phyloP scores from a whole-genome alignment of 1,140 invertebrate genomes.

The Drosophila malerkotliana region DNA sequence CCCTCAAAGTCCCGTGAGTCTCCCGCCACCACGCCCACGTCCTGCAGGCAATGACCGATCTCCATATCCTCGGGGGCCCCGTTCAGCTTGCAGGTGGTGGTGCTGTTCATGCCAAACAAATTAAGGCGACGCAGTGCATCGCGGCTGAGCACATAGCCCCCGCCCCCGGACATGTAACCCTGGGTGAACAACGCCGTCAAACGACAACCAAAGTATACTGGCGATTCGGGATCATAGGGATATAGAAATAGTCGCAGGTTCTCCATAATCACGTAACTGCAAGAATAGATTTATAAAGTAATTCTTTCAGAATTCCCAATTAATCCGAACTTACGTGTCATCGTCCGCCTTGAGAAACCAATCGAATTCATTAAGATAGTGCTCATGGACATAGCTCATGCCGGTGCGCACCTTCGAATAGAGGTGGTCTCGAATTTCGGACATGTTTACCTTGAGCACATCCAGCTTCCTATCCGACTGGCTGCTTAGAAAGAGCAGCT shows the following conservation, averaged over 20 bases:
- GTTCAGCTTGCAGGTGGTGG: slow-evolving; percentile 87
- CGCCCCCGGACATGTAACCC: slow-evolving; percentile 97
- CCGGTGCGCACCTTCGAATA: slow-evolving; percentile 97
- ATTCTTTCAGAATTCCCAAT: neutral
- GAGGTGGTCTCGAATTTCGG: slow-evolving; percentile 93
- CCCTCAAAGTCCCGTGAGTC: slow-evolving; percentile 93
- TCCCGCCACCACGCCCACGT: slow-evolving; percentile 92
- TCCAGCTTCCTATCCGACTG: slow-evolving; percentile 88
- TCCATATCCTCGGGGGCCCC: slow-evolving; percentile 94
- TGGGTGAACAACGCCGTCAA: slow-evolving; percentile 88
- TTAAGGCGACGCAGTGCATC: slow-evolving; percentile 90
- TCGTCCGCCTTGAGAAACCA: slow-evolving; percentile 98
- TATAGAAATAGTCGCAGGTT: slow-evolving; percentile 94
- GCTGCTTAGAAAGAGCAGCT: slow-evolving; percentile 94
- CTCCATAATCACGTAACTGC: slow-evolving; percentile 94
- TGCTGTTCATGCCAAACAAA: slow-evolving; percentile 88
- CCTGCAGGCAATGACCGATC: slow-evolving; percentile 95
- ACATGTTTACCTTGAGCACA: slow-evolving; percentile 88
- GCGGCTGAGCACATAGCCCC: slow-evolving; percentile 94
- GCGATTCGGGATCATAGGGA: slow-evolving; percentile 88
- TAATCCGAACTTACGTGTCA: slow-evolving; percentile 84
- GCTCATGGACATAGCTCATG: slow-evolving; percentile 93
- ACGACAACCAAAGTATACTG: slow-evolving; percentile 94
- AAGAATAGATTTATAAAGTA: neutral
- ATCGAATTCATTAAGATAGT: slow-evolving; percentile 92